Evolutionary conservation across 2,113 vertebrate genomes (phyloP), one percentile per base, ranked within the genome.

Genomic region (Regulus satrapa): DNA sequence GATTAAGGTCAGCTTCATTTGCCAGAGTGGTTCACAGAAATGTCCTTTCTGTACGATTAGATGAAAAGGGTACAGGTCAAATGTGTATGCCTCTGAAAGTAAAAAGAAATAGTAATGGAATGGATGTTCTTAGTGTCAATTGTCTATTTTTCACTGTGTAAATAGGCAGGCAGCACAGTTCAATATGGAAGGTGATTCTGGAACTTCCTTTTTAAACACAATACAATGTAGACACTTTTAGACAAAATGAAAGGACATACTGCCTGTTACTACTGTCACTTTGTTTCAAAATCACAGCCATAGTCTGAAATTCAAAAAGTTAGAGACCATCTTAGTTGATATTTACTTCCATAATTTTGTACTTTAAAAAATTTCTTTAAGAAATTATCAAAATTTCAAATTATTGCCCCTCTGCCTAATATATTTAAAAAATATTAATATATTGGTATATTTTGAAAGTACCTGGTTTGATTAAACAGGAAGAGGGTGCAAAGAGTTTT

Each of bases 1-100:
- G 56, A 93, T 59, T 81, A 93, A 92, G 85, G 61, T 87, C 61
- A 85, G 20, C 61, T 68, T 75, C 43, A 82, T 85, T 74, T 92
- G 34, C 41, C 36, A 72, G 48, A 64, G 20, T 49, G 56, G 13
- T 18, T 91, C 45, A 38, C 40, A 56, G 61, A 75, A 85, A 78
- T 31, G 15, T 72, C 41, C 58, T 73, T 93, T 82, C 62, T 63
- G 16, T 54, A 23, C 21, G 52, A 95, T 82, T 52, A 59, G 14
- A 40, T 64, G 66, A 52, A 89, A 87, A 92, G 40, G 8, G 12
- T 79, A 55, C 23, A 64, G 40, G 63, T 89, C 41, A 92, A 92
- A 72, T 13, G 20, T 41, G 9, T 40, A 63, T 52, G 36, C 13
- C 13, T 55, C 67, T 63, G 48, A 89, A 91, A 93, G 19, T 18